A percentile compares a stretch with the other conserved stretches of the same genome.
Evolutionary conservation across 2,888 invertebrate species (phyloP).

Genomic region (Leptopterna dolabrata): DNA sequence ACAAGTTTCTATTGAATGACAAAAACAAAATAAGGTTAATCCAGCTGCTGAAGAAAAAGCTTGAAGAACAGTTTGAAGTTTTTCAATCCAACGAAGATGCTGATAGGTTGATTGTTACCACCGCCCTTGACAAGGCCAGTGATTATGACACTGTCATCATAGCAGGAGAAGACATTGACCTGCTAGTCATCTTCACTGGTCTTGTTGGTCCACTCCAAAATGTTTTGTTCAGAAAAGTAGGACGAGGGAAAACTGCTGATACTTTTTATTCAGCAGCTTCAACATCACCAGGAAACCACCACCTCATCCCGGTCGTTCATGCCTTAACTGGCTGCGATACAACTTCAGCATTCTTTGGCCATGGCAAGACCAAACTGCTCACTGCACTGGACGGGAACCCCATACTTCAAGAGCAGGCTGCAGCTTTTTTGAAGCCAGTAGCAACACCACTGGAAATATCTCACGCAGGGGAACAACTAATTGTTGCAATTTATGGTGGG

Average conservation of each 20-base stretch:
- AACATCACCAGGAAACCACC: neutral
- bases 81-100: constrained; percentile 57
- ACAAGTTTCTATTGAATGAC: no score
- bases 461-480: neutral
- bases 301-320: neutral
- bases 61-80: neutral
- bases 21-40: neutral
- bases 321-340: neutral
- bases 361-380: neutral
- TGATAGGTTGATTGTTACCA: constrained; percentile 52
- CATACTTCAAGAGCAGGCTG: neutral
- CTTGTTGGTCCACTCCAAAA: neutral
- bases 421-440: neutral
- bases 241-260: neutral
- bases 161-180: constrained; percentile 9
- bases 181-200: neutral
- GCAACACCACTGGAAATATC: neutral
- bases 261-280: neutral
- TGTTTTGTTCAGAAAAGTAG: neutral
- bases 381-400: neutral
- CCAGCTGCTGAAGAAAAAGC: neutral
- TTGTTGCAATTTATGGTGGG: neutral
- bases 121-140: neutral
- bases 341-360: no score
- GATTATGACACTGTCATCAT: neutral